Evolutionary conservation across 2,113 vertebrate species (phyloP), one percentile per base, ranked within the genome.

Genomic region (Melierax canorus): DNA sequence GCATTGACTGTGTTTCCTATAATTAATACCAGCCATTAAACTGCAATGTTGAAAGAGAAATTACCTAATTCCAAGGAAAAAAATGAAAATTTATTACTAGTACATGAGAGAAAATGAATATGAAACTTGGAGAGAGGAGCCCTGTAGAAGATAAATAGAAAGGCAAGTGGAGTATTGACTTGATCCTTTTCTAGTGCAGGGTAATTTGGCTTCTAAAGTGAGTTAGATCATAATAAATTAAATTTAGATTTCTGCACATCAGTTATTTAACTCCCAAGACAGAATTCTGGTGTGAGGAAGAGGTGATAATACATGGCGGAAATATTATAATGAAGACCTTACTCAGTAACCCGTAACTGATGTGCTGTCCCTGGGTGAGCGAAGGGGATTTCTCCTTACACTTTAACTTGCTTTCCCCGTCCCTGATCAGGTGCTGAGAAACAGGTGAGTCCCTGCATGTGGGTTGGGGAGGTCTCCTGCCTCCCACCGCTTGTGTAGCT

Each of bases 151-250:
- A 98, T 97, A 98, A 98, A 98, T 98, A 98, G 97, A 97, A 98
- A 98, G 97, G 95, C 98, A 97, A 98, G 98, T 96, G 93, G 98
- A 96, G 73, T 98, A 98, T 98, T 98, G 98, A 98, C 98, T 98
- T 96, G 97, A 97, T 98, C 97, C 97, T 98, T 98, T 97, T 97
- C 96, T 96, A 97, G 97, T 96, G 95, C 97, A 94, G 94, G 95
- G 96, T 98, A 98, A 98, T 98, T 98, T 98, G 97, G 97, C 95
- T 97, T 96, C 97, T 97, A 97, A 98, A 98, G 96, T 97, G 97
- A 98, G 98, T 98, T 98, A 98, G 97, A 98, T 98, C 95, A 96
- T 98, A 98, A 98, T 98, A 98, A 98, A 98, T 98, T 98, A 98
- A 98, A 98, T 98, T 98, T 98, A 98, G 97, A 98, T 98, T 98